These are phyloP conservation scores for Cryptus armator DNA, from an alignment of 2,888 invertebrate genomes.

Conservation along the genomic window DNA sequence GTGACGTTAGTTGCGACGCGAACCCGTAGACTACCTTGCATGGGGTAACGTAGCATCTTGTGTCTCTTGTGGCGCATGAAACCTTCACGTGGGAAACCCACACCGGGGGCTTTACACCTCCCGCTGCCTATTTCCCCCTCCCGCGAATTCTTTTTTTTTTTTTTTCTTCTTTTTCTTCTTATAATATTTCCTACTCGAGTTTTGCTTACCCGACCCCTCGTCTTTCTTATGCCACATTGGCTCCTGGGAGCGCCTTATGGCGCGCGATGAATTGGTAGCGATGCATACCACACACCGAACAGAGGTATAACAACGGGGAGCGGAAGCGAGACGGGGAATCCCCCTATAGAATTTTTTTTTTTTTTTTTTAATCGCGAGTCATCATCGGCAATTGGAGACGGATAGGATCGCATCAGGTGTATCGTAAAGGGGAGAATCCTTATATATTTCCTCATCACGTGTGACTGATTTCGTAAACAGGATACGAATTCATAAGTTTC, in stretches of 20 bases:
- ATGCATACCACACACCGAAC: slow-evolving; percentile 2
- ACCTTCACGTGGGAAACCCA: slow-evolving; percentile 62
- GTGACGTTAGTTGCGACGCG: slow-evolving; percentile 54
- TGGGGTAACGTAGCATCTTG: slow-evolving; percentile 25
- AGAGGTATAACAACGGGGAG: slow-evolving; percentile 12
- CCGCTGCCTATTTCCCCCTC: slow-evolving; percentile 33
- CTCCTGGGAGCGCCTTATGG: slow-evolving; percentile 51
- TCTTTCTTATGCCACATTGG: not conserved
- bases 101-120: slow-evolving; percentile 53
- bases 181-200: slow-evolving; percentile 39
- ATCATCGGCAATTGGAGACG: slow-evolving; percentile 19
- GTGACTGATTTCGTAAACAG: not conserved
- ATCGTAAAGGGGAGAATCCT: not conserved
- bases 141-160: slow-evolving; percentile 8
- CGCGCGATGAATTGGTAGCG: slow-evolving; percentile 54
- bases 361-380: slow-evolving; percentile 6
- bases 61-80: slow-evolving; percentile 56
- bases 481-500: not conserved
- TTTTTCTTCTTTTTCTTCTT: slow-evolving; percentile 1
- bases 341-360: not conserved
- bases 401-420: not conserved
- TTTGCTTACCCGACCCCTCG: not conserved
- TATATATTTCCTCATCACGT: not conserved
- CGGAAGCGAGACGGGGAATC: slow-evolving; percentile 28
- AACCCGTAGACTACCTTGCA: slow-evolving; percentile 30